Base-by-base conservation (phyloP, 1,140 invertebrate species). In the Teleopsis dalmanni region DNA sequence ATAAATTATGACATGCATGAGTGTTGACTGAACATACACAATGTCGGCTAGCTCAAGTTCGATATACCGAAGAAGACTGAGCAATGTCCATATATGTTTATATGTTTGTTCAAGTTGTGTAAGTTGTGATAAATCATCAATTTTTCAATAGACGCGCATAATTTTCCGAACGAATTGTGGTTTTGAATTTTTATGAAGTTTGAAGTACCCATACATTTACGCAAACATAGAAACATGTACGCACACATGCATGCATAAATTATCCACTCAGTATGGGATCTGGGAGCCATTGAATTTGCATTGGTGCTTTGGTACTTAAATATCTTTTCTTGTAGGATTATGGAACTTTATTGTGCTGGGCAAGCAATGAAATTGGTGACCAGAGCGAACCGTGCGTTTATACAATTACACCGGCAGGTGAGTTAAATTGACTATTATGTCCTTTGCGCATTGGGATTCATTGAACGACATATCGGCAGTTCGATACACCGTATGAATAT, bases 341-440 rank as follows among this genome's bases (percentile, higher is more conserved):
- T 69, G 87, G 87, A 21, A 84, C 81, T 44, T 73, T 90, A 7
- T 77, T 83, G 44, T 91, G 87, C 57, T 84, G 84, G 73, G 87
- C 83, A 0, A 78, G 75, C 56, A 90, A 90, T 70, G 72, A 75
- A 44, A 80, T 88, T 22, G 87, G 87, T 5, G 69, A 77, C 26
- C 85, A 88, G 62, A 78, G 74, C 51, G 78, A 81, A 22, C 83
- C 87, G 3, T 91, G 87, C 61, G 72, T 87, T 47, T 89, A 84
- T 62, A 84, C 86, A 57, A 81, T 90, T 26, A 75, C 86, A 49
- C 81, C 85, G 23, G 84, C 85, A 74, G 85, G 86, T 84, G 66
- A 48, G 50, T 51, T 19, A n/a, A 19, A n/a, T n/a, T n/a, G n/a
- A n/a, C n/a, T n/a, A n/a, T n/a, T n/a, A n/a, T n/a, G n/a, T n/a